Base-by-base conservation (phyloP, 2,797 vertebrate genomes). In the Discoglossus pictus region DNA sequence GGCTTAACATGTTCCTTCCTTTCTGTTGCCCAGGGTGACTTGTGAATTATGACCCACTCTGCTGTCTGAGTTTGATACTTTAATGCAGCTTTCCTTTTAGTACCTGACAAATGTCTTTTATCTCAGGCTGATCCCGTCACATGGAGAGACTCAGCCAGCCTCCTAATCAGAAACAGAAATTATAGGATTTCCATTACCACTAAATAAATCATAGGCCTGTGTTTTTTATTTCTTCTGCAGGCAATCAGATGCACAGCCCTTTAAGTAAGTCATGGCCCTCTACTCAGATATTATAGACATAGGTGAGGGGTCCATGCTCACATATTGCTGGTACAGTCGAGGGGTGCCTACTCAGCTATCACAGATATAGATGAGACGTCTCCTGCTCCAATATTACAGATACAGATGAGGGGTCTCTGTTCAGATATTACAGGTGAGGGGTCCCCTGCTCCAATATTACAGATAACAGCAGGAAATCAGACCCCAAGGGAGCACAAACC, bases 41-140 rank as follows among this genome's bases (percentile, higher is more conserved):
- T 25, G 53, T 64, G 53, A 71, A 55, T 71, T 64, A 71, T 65
- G 44, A 31, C 47, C 53, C 40, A 9, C 36, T 71, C 36, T 38
- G 40, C 61, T 38, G 39, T 38, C 21, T 18, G 53, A 52, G 68
- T 46, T 52, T 59, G 61, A 65, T 71, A 48, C 46, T 44, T 63
- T 64, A 52, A 71, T 71, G 53, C 44, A 42, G 53, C 44, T 47
- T 52, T 59, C 18, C 68, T 64, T 69, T 71, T 71, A 71, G 61
- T 71, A 65, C 61, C 61, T 65, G 61, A 65, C 61, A 65, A 71
- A 71, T 44, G 61, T 52, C 68, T 71, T 71, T 71, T 71, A 71
- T 71, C 68, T 63, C 15, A 13, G 43, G 15, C 53, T 64, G 61
- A 58, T 71, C 25, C 68, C 51, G 68, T 71, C 68, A 64, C 38